Base-by-base conservation (phyloP, 2,113 vertebrate species). In the Struthidea cinerea region DNA sequence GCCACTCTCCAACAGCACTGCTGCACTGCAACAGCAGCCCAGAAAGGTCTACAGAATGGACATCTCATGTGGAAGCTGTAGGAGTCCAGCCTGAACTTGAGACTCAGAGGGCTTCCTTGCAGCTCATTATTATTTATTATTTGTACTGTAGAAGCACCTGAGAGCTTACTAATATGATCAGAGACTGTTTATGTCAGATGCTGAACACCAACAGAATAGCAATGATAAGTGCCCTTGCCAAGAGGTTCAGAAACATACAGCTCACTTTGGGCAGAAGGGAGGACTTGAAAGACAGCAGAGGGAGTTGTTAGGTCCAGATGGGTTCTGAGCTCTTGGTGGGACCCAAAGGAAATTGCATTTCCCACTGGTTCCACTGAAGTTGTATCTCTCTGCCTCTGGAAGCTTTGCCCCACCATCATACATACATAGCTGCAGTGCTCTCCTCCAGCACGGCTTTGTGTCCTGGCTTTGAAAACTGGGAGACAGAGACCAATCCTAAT, bases 61-160 rank as follows among this genome's bases (percentile, higher is more conserved):
- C 7, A 15, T 11, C 22, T 56, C 4, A 1, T 1, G 1, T 41
- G 53, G 69, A 81, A 82, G 65, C 28, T 6, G 1, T 17, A 44
- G 27, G 52, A 83, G 63, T 41, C 70, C 61, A 82, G 61, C n/a
- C 63, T 44, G 78, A 94, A 50, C 49, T 57, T 7, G 4, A 87
- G 50, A 67, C 77, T 73, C 77, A 82, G 10, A 82, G 37, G 64
- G 55, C 52, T 74, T 80, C 56, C 53, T 77, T 90, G 71, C 75
- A 92, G 75, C 75, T 94, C 93, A 88, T 95, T 90, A 95, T 85
- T 91, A 96, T 95, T 96, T 97, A 94, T 94, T 96, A 94, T 96
- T 96, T 80, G 78, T 84, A 81, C 56, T 69, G 68, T 33, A 81
- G 44, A 90, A 90, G 82, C 71, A 91, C 85, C 90, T 65, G 33